Base-by-base conservation (phyloP, 1,140 invertebrate genomes). In the Neodiprion lecontei region DNA sequence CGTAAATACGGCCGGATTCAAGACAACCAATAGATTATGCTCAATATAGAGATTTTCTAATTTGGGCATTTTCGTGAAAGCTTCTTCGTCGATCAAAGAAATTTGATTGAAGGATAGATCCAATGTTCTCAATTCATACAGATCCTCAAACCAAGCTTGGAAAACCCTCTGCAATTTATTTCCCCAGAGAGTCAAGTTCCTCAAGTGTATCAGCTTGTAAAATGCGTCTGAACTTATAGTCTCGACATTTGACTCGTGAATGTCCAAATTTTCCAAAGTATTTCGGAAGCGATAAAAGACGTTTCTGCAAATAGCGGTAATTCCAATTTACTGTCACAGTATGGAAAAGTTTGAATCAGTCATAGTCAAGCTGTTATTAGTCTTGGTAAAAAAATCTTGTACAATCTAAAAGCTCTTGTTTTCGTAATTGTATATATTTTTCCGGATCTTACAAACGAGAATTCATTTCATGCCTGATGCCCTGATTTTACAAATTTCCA, bases 91-190 rank as follows among this genome's bases (percentile, higher is more conserved):
- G 47, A 86, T 82, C 5, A 73, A 74, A 67, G 76, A 49, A 61
- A 87, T 85, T 1, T 28, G 11, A 72, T 87, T 87, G 72, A 87
- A 87, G 2, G 86, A 87, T 0, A 87, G 5, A 66, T 87, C 86
- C 4, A 87, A 74, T 12, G 78, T 76, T 23, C 77, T 76, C 47
- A 87, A 74, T 10, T 79, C 83, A 9, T 73, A 61, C 14, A 81
- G 66, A 74, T 85, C 74, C 9, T 48, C 9, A 23, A 87, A 86
- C 83, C 82, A 86, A 23, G 75, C 67, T 10, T 67, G 71, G 0
- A 73, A n/a, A 21, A 86, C 72, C 68, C 21, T 73, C 11, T 28
- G 82, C 70, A 87, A 74, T 66, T 83, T 80, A 53, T 87, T 87
- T 8, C 81, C 84, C 81, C 82, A 85, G 1, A 87, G 80, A n/a